Conservation (phyloP, 2,797 vertebrate genomes). For the Urophycis tenuis region DNA sequence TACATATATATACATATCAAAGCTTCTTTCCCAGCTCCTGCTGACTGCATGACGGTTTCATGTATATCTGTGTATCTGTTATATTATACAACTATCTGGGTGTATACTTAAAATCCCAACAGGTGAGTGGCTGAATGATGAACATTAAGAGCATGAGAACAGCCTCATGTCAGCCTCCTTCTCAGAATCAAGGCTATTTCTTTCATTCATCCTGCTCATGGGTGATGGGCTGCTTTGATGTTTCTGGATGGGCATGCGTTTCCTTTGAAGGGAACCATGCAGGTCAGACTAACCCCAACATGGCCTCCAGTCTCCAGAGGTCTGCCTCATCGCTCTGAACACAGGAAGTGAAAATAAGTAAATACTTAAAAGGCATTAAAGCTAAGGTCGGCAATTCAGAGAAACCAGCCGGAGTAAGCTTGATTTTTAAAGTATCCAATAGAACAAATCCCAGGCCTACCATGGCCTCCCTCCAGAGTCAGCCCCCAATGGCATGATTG, state of each 20-base stretch:
- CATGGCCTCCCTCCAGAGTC: too few relatives aligned
- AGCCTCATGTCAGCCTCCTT: not conserved
- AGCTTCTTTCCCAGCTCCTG: not conserved
- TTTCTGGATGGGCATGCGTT: not conserved
- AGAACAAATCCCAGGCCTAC: too few relatives aligned
- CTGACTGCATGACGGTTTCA: not conserved
- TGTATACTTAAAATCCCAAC: not conserved
- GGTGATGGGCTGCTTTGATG: not conserved
- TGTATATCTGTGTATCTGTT: not conserved
- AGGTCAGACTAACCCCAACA: not conserved
- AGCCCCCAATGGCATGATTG: too few relatives aligned
- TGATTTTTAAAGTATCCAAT: too few relatives aligned
- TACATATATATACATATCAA: not conserved
- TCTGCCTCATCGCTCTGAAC: not conserved
- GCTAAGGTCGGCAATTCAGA: too few relatives aligned
- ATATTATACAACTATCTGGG: not conserved
- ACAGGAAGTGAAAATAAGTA: not conserved
- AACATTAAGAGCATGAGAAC: not conserved
- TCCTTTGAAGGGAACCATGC: not conserved
- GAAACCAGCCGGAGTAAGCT: too few relatives aligned
- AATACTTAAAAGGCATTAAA: conserved; percentile 7
- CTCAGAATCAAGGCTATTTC: not conserved
- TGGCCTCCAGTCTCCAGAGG: not conserved
- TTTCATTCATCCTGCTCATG: not conserved
- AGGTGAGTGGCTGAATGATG: not conserved